These are phyloP conservation scores for Holothuria leucospilota DNA, from an alignment of 53 echinoderm and acorn worm genomes.

Conservation along the genomic window DNA sequence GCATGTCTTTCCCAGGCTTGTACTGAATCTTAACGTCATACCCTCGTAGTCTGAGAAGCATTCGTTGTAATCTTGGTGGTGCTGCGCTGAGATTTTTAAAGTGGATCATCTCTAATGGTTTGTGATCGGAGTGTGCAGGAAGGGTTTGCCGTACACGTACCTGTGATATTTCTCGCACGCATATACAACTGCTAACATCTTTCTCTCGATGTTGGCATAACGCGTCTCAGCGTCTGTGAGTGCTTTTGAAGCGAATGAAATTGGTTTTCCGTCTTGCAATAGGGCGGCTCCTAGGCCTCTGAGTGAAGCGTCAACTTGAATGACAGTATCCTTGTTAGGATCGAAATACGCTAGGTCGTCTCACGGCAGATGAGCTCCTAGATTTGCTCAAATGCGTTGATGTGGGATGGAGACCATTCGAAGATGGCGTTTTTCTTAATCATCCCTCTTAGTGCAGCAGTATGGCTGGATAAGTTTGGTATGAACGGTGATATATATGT, in stretches of 20 bases:
- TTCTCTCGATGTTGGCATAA: constrained; percentile 76
- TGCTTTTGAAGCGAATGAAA: constrained; percentile 64
- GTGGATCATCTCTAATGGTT: constrained; percentile 74
- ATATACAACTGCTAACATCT: constrained; percentile 71
- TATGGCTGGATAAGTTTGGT: constrained; percentile 55
- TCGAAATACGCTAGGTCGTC: constrained; percentile 70
- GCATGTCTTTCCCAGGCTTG: constrained; percentile 68
- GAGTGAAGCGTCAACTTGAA: constrained; percentile 73
- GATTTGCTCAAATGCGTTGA: constrained; percentile 60
- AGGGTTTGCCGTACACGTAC: constrained; percentile 74
- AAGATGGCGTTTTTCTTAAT: constrained; percentile 52
- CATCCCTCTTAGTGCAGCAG: constrained; percentile 45
- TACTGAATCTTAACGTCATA: constrained; percentile 64
- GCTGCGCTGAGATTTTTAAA: constrained; percentile 67
- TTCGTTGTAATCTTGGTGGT: constrained; percentile 72
- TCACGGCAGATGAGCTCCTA: constrained; percentile 48
- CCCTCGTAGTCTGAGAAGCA: constrained; percentile 56
- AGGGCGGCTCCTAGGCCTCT: constrained; percentile 67
- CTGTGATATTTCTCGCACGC: constrained; percentile 75
- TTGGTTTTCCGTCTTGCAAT: constrained; percentile 59
- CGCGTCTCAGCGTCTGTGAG: constrained; percentile 69
- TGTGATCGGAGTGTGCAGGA: constrained; percentile 76
- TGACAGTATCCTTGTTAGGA: constrained; percentile 53
- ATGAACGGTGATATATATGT: constrained; percentile 68
- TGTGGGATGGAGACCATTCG: constrained; percentile 59